Base-by-base conservation (phyloP, 2,888 invertebrate genomes). In the Alloscopus bannaensis region DNA sequence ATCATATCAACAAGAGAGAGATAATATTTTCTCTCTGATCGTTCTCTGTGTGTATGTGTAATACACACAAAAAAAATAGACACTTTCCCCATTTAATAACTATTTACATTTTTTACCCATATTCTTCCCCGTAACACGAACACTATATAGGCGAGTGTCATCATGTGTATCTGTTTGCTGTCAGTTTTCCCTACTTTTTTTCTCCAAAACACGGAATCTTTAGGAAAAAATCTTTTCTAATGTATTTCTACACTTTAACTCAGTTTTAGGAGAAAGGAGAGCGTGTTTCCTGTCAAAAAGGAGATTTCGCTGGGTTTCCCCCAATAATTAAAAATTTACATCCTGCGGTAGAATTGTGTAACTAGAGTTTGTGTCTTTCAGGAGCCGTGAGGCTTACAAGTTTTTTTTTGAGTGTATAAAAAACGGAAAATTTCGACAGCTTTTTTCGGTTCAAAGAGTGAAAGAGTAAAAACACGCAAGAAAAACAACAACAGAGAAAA, bases 1-100 rank as follows among this genome's bases (percentile, higher is more conserved):
- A 72, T 71, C 81, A 81, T 79, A 77, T 77, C 77, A 77, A 77
- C 77, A 77, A 77, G 77, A 77, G n/a, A n/a, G n/a, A n/a, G 69
- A 77, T 77, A 77, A 77, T 77, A 77, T 77, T 77, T 77, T 77
- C 77, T 70, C 64, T 47, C 70, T 77, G 77, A 77, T 77, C 77
- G 70, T 69, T n/a, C n/a, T n/a, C n/a, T 77, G 70, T 65, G 73
- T 73, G 64, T 62, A 66, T 40, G 52, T 36, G 42, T n/a, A n/a
- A n/a, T n/a, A n/a, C n/a, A n/a, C n/a, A n/a, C n/a, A n/a, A n/a
- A n/a, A 28, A 69, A 47, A 42, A 40, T 31, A 52, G 31, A 57
- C 55, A 65, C 60, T 29, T 60, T 42, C 52, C 64, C 64, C 77
- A 77, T 77, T 77, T 77, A 77, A 77, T 77, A 77, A 70, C 70